phyloP scores from a whole-genome alignment of 2,113 vertebrate species.

The Geothlypis trichas region DNA sequence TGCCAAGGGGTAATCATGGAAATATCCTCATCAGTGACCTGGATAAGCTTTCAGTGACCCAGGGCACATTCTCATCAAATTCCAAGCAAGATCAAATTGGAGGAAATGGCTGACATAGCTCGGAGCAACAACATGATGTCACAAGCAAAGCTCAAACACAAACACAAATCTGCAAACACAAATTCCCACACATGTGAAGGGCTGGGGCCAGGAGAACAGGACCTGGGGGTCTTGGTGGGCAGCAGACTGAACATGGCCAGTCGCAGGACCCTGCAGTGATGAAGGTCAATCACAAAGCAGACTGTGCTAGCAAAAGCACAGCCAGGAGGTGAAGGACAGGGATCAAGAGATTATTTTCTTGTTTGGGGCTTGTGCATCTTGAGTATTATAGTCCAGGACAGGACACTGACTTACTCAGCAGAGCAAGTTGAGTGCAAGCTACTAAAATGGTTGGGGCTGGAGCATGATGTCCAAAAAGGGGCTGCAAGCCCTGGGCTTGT shows the following conservation, averaged over 20 bases:
- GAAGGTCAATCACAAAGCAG: background rate
- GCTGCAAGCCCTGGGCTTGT: background rate
- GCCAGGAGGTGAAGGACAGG: background rate
- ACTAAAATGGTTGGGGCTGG: background rate
- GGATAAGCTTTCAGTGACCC: background rate
- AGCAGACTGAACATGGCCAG: background rate
- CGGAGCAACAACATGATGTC: background rate
- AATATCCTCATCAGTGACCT: background rate
- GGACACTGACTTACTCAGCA: background rate
- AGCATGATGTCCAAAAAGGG: background rate
- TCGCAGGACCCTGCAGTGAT: background rate
- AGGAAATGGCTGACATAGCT: background rate
- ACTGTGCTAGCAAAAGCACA: background rate
- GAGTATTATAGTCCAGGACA: background rate
- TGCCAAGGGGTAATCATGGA: background rate
- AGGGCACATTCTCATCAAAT: background rate
- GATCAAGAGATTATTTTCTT: background rate
- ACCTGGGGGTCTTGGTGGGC: background rate
- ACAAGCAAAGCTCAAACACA: background rate
- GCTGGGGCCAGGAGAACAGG: background rate
- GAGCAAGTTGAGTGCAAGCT: background rate
- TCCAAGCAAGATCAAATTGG: background rate
- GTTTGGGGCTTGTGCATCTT: background rate
- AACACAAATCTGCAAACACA: background rate
- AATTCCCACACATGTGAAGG: background rate